These are phyloP conservation scores for Oreohelix idahoensis DNA, from an alignment of 1,140 invertebrate genomes.

Conservation along the genomic window DNA sequence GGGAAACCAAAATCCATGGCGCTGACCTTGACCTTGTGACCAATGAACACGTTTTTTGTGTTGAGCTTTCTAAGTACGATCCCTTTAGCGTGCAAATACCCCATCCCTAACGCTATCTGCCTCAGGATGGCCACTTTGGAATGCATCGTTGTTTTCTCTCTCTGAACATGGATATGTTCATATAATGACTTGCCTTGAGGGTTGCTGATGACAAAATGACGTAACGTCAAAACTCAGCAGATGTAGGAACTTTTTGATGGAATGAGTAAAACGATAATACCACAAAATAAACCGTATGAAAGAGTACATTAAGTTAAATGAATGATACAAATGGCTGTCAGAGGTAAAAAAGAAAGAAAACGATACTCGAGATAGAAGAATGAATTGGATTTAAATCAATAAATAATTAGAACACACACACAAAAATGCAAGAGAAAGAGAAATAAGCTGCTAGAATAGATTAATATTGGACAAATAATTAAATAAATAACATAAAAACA, in stretches of 20 bases:
- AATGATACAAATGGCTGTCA: no score
- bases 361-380: no score
- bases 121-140: conserved; percentile 66
- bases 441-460: no score
- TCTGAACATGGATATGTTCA: conserved; percentile 66
- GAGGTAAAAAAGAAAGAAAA: no score
- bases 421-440: no score
- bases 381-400: no score
- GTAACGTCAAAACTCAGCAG: background rate
- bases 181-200: conserved; percentile 70
- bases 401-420: no score
- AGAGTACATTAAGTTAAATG: no score
- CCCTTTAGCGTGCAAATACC: conserved; percentile 75
- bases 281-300: no score
- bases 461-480: no score
- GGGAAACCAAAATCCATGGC: conserved; percentile 73
- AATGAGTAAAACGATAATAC: no score
- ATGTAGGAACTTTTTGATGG: background rate
- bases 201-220: conserved; percentile 49
- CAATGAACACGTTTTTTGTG: conserved; percentile 74
- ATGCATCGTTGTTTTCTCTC: conserved; percentile 63
- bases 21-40: conserved; percentile 73
- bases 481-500: no score
- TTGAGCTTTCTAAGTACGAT: conserved; percentile 73
- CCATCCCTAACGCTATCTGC: conserved; percentile 73